Percentiles rank a stretch among this genome's conserved stretches.
phyloP scores from a whole-genome alignment of 92 coral and sea anemone genomes.

The Diadumene lineata region DNA sequence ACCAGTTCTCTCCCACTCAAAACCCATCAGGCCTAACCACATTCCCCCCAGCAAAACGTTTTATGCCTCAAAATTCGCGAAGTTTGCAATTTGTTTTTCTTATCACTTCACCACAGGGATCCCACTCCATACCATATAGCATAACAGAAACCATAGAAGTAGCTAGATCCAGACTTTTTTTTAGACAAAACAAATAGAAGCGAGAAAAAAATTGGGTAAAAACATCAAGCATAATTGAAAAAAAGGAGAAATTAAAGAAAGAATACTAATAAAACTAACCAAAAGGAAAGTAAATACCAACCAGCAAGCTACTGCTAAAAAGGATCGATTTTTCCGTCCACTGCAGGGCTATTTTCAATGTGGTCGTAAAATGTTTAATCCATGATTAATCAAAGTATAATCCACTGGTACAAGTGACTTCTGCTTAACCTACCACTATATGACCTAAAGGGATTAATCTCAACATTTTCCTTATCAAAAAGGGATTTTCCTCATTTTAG shows the following conservation, averaged over 20 bases:
- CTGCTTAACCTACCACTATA: not conserved
- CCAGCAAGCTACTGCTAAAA: not conserved
- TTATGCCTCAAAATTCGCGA: too few relatives aligned
- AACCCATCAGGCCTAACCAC: too few relatives aligned
- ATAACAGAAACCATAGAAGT: too few relatives aligned
- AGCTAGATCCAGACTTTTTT: too few relatives aligned
- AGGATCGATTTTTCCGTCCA: not conserved
- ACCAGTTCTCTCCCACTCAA: too few relatives aligned
- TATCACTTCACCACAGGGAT: too few relatives aligned
- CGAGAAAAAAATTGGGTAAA: not conserved
- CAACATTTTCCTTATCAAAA: not conserved
- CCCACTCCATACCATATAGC: too few relatives aligned
- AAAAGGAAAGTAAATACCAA: not conserved
- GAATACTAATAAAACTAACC: not conserved
- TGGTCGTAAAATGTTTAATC: not conserved
- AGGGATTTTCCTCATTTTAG: not conserved
- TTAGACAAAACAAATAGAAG: not conserved
- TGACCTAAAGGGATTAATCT: not conserved
- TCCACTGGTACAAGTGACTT: not conserved
- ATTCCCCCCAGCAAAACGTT: too few relatives aligned
- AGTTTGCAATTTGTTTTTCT: too few relatives aligned
- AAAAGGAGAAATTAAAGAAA: not conserved
- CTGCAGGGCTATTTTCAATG: not conserved
- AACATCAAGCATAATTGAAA: too few relatives aligned
- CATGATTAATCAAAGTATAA: not conserved